Evolutionary conservation across 2,113 vertebrate genomes (phyloP).

Genomic region (Chlorocebus sabaeus): DNA sequence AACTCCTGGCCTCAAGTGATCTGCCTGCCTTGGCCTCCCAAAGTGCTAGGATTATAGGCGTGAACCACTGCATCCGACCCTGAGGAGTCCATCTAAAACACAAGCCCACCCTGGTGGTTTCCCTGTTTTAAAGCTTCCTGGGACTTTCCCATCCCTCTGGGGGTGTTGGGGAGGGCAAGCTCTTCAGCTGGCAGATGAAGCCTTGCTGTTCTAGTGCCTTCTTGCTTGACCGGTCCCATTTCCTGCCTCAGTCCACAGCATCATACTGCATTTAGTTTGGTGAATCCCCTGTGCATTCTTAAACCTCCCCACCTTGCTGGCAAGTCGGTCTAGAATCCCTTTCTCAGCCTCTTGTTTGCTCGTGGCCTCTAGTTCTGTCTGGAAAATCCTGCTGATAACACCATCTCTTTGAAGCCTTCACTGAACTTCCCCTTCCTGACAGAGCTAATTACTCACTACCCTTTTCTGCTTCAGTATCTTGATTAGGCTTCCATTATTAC

Average conservation of each 20-base stretch:
- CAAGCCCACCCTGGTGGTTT: background rate
- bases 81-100: background rate
- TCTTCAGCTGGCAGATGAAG: background rate
- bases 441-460: background rate
- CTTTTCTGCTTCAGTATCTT: background rate
- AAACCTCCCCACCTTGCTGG: background rate
- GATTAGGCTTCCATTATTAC: background rate
- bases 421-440: background rate
- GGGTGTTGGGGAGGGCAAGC: background rate
- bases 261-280: background rate
- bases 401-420: background rate
- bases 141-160: background rate
- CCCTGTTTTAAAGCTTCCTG: background rate
- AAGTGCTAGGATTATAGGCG: background rate
- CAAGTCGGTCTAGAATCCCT: background rate
- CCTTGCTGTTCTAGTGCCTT: accelerated
- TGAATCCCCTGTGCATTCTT: accelerated
- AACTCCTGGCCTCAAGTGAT: background rate
- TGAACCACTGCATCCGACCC: background rate
- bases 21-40: background rate
- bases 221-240: background rate
- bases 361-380: background rate
- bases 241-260: background rate
- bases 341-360: background rate
- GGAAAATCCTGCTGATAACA: background rate